Evolutionary conservation across 2,888 invertebrate species (phyloP).

Genomic region (Gandaritis pyraliata): DNA sequence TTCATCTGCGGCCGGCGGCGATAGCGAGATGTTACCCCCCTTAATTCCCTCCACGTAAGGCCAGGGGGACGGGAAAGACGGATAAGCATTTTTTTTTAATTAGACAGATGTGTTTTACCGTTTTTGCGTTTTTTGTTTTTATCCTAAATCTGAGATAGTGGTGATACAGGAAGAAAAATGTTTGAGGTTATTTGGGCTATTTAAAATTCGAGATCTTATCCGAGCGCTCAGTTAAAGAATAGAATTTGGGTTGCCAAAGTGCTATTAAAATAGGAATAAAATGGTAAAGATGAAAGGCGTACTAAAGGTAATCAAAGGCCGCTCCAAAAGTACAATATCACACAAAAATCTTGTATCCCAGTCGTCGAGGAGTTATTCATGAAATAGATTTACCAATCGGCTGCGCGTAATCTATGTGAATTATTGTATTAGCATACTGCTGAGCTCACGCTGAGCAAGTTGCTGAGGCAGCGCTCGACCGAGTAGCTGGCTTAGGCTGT

Average conservation of each 20-base stretch:
- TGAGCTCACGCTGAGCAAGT: not conserved
- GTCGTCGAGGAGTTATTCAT: no score
- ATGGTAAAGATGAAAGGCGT: no score
- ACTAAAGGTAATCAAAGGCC: no score
- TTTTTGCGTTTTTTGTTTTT: not conserved
- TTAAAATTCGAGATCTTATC: no score
- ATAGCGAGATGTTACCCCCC: conserved; percentile 52
- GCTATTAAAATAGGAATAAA: no score
- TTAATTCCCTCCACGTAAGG: conserved; percentile 11
- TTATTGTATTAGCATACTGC: conserved; percentile 26
- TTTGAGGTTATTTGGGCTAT: no score
- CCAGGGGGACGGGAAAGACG: conserved; percentile 2
- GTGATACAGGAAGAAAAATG: no score
- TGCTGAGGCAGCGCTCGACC: not conserved
- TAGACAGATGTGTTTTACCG: not conserved
- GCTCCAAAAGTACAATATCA: no score
- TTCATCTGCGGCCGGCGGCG: conserved; percentile 66
- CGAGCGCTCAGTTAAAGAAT: no score
- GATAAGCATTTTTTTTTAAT: conserved; percentile 10
- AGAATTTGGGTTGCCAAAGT: no score
- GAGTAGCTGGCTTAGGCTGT: not conserved
- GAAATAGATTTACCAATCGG: conserved; percentile 35
- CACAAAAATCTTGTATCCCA: no score
- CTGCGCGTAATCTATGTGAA: conserved; percentile 29
- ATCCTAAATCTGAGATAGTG: not conserved